Evolutionary conservation across 2,888 invertebrate species (phyloP), one percentile per base, ranked within the genome.

Genomic region (Caenorhabditis drosophilae): DNA sequence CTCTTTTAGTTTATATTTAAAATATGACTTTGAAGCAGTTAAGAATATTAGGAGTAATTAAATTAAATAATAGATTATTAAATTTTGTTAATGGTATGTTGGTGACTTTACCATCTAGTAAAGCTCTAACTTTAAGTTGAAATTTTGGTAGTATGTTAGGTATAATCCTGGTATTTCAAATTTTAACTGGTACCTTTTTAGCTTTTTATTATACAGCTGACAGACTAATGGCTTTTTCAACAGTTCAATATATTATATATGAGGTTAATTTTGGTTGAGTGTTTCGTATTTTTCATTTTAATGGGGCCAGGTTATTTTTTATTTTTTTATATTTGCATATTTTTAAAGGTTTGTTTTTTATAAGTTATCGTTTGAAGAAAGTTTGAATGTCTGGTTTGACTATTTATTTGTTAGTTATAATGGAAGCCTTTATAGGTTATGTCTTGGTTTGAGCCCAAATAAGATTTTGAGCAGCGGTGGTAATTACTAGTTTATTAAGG

Each of bases 371-470:
- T 77, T 85, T 86, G 80, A 85, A 85, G 64, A 84, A 86, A 69
- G 89, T 89, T 0, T 91, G 90, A 89, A 82, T 87, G 78, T 76
- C 88, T 1, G 90, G 90, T 50, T 85, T 89, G 48, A 85, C 89
- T 61, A 87, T 91, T 83, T 84, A 90, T 85, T 88, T 91, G 77
- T 51, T 89, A 84, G 84, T 88, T 68, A 91, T 91, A 88, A 88
- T 85, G 80, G 89, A 90, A 46, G 90, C 90, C 22, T 91, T 91
- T 84, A 85, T 90, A 87, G 90, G 90, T 0, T 91, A 91, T 86
- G 89, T 90, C 0, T 70, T 90, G 79, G 90, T 90, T 1, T 90
- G 90, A 85, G 90, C 90, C 7, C 90, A 91, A 89, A 91, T 91
- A 88, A 90, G 90, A 1, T 90, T 89, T 84, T 90, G 90, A 88